Conservation (phyloP, 2,797 vertebrate genomes). For the Arnoldichthys spilopterus region DNA sequence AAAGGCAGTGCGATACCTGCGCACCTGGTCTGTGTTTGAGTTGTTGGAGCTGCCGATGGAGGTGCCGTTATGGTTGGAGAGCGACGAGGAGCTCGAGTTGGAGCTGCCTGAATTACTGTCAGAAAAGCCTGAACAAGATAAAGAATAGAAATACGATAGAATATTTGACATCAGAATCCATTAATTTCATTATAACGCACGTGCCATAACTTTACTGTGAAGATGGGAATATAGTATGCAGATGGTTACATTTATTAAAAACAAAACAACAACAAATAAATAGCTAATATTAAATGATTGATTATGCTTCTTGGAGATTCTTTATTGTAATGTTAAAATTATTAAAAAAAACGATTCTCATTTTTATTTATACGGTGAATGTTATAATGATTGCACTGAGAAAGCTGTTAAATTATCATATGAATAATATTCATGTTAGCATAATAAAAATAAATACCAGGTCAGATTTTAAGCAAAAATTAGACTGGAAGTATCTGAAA, state of each 20-base stretch:
- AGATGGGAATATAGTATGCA: no score
- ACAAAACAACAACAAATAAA: background rate
- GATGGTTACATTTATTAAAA: background rate
- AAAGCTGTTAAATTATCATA: background rate
- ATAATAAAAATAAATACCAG: background rate
- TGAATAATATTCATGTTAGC: background rate
- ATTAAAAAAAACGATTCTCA: background rate
- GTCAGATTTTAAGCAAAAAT: background rate
- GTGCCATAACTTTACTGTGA: no score
- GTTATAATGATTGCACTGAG: no score
- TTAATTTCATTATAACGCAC: no score
- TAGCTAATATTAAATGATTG: background rate
- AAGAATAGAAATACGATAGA: background rate
- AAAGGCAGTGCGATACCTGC: conserved; percentile 87
- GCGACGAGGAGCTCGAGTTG: conserved; percentile 82
- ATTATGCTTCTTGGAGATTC: background rate
- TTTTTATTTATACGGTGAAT: no score
- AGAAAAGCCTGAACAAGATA: conserved; percentile 79
- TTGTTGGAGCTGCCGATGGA: conserved; percentile 85
- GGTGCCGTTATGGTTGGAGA: conserved; percentile 83
- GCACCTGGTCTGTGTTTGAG: conserved; percentile 88
- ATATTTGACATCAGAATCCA: no score
- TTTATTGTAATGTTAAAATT: background rate
- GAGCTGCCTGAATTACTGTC: conserved; percentile 88
- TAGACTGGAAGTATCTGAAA: background rate